Conservation (phyloP, 2,888 invertebrate species). For the Belgica antarctica region DNA sequence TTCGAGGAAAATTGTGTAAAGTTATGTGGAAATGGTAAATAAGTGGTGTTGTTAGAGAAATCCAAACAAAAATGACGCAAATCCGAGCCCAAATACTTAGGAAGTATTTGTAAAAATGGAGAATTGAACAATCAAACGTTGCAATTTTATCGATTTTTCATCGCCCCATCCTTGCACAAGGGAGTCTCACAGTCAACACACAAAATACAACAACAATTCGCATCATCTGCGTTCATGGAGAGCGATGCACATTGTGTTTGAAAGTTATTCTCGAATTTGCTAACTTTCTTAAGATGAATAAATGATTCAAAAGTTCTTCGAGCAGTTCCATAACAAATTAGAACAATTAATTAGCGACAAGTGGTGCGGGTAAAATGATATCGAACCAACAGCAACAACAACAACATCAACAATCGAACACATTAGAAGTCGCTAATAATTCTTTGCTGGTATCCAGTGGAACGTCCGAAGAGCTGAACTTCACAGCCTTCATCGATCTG, state of each 20-base stretch:
- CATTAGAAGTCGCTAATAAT: slow-evolving; percentile 36
- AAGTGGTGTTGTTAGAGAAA: not conserved
- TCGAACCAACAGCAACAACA: slow-evolving; percentile 42
- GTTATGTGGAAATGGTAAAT: not conserved
- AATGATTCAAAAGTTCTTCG: not conserved
- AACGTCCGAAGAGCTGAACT: slow-evolving; percentile 60
- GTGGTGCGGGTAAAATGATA: slow-evolving; percentile 35
- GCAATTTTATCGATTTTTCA: slow-evolving; percentile 44
- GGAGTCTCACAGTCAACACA: slow-evolving; percentile 14
- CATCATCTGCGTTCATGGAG: not conserved
- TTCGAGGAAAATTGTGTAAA: not conserved
- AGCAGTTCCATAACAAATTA: not conserved
- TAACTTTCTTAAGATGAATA: no score
- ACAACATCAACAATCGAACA: slow-evolving; percentile 34
- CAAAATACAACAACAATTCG: not conserved
- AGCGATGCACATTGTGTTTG: not conserved
- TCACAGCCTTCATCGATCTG: slow-evolving; percentile 66
- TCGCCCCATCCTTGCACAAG: slow-evolving; percentile 33
- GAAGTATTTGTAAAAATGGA: not conserved
- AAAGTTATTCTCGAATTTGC: no score
- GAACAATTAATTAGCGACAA: not conserved
- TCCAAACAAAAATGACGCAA: not conserved
- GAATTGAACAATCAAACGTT: slow-evolving; percentile 8
- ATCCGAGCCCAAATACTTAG: not conserved
- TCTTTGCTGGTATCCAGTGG: slow-evolving; percentile 26